Conservation (phyloP, 2,888 invertebrate genomes). For the Acleris holmiana region DNA sequence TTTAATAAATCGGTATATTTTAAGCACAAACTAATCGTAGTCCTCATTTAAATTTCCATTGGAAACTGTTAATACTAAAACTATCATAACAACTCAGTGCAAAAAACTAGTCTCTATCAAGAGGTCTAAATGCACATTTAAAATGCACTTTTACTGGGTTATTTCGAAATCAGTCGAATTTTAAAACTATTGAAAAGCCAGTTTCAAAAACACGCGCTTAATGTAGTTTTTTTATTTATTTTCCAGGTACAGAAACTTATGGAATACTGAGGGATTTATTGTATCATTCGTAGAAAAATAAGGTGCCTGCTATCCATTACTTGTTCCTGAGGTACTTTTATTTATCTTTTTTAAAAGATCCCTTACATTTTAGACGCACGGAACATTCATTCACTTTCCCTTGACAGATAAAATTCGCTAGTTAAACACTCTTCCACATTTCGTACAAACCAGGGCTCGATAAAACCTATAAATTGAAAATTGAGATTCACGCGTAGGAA, state of each 20-base stretch:
- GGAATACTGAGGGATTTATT: constrained; percentile 20
- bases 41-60: constrained; percentile 60
- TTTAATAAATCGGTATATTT: constrained; percentile 11
- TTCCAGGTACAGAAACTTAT: constrained; percentile 30
- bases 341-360: neutral
- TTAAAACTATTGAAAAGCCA: constrained; percentile 16
- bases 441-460: constrained; percentile 4
- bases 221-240: constrained; percentile 8
- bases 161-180: constrained; percentile 21
- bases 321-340: neutral
- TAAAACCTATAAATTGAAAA: constrained; percentile 5
- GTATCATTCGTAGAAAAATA: constrained; percentile 1
- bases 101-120: constrained; percentile 24
- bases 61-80: constrained; percentile 65
- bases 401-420: constrained; percentile 11
- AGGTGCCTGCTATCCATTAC: neutral
- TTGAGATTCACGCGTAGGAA: constrained; percentile 19
- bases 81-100: constrained; percentile 54
- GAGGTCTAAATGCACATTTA: constrained; percentile 21
- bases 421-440: constrained; percentile 4
- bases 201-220: constrained; percentile 2
- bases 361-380: neutral
- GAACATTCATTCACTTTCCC: neutral
- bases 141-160: constrained; percentile 23
- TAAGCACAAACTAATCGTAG: constrained; percentile 43